Conservation (phyloP, 2,797 vertebrate genomes). For the Sebastes taczanowskii region DNA sequence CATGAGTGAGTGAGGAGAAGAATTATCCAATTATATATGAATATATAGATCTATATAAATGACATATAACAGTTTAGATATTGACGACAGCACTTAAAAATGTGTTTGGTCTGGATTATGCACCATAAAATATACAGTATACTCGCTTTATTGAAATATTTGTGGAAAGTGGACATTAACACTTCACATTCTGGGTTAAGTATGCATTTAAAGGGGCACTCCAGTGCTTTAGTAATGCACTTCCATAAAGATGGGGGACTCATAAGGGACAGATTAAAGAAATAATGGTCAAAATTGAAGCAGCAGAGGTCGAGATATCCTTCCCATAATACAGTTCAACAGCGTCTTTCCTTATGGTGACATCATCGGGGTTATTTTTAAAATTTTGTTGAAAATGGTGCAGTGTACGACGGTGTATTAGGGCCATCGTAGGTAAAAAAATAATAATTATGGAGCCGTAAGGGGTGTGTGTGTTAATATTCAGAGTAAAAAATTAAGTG, state of each 20-base stretch:
- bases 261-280: background rate
- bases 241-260: background rate
- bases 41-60: background rate
- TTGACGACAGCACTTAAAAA: background rate
- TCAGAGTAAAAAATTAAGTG: no score
- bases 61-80: background rate
- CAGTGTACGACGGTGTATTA: no score
- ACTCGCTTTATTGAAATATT: background rate
- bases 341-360: background rate
- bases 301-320: background rate
- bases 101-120: background rate
- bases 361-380: background rate
- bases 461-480: no score
- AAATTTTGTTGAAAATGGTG: background rate
- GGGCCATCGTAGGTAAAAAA: no score
- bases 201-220: background rate
- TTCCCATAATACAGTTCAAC: background rate
- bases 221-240: background rate
- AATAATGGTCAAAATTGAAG: background rate
- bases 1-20: conserved; percentile 8
- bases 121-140: background rate
- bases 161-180: background rate
- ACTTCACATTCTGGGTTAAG: background rate
- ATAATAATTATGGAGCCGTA: no score
- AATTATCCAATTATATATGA: background rate